Evolutionary conservation across 2,888 invertebrate genomes (phyloP), one percentile per base, ranked within the genome.

Genomic region (Osmoderma eremita): DNA sequence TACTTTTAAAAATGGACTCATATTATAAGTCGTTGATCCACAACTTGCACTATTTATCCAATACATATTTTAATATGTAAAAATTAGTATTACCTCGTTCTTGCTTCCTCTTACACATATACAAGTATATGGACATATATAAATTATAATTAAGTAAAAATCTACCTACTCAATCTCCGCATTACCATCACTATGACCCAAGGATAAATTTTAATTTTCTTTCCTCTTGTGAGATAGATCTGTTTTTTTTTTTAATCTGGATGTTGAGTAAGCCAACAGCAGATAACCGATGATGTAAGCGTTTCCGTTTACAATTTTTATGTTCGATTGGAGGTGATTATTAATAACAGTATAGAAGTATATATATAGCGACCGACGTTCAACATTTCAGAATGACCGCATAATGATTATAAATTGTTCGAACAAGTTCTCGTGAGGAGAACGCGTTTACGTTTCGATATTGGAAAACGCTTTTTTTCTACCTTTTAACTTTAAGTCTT

Each of bases 251-350:
- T 48, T 48, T 15, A 12, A 8, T 42, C 13, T 12, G 13, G n/a
- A 10, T 20, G 20, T 24, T 12, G 8, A 56, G 22, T 17, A 42
- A 41, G 13, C 17, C 15, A 13, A 42, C 41, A 8, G 13, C 20
- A 41, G 54, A 56, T 56, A 56, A 56, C 39, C 56, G 56, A 30
- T 18, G 45, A 61, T 30, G 58, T 45, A 48, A 45, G 58, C 48
- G 58, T 61, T 61, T 61, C 58, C 58, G 58, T 61, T 61, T 61
- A 61, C 36, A 45, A 61, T 61, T 61, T 61, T 61, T 61, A 61
- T 45, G 45, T 22, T 45, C 30, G 58, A 45, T 45, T 61, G 30
- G 24, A 61, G 45, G 45, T 36, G 58, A 48, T 61, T 61, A 61
- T 61, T 61, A 61, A 61, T 61, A 61, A 61, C 36, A 17, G 58